A percentile compares a stretch with the other conserved stretches of the same genome.
phyloP scores from a whole-genome alignment of 2,888 invertebrate genomes.

The Drosophila imparisetae region DNA sequence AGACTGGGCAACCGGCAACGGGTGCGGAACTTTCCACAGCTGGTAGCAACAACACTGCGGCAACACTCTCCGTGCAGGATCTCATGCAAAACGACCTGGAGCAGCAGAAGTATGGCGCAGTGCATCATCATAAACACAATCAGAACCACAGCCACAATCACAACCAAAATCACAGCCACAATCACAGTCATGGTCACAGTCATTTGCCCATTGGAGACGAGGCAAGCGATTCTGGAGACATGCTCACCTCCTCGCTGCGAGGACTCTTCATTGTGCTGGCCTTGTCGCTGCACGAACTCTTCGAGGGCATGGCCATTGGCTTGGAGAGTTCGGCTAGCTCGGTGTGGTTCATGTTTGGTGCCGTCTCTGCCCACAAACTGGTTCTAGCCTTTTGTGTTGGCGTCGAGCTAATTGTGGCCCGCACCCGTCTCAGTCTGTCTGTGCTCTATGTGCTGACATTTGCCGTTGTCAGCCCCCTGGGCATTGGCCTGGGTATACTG shows the following conservation, averaged over 20 bases:
- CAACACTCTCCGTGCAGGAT: constrained; percentile 71
- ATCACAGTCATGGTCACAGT: constrained; percentile 60
- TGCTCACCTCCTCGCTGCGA: constrained; percentile 85
- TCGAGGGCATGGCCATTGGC: constrained; percentile 94
- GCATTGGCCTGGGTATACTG: constrained; percentile 90
- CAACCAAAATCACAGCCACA: constrained; percentile 37
- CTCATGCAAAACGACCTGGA: constrained; percentile 73
- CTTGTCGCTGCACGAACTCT: constrained; percentile 93
- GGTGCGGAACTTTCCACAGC: constrained; percentile 14
- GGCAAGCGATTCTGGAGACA: constrained; percentile 79
- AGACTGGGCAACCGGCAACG: constrained; percentile 25
- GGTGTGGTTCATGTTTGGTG: constrained; percentile 93
- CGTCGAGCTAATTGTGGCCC: constrained; percentile 91
- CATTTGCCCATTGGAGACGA: constrained; percentile 76
- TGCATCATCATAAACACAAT: constrained; percentile 55
- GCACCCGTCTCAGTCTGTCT: constrained; percentile 87
- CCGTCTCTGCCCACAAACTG: constrained; percentile 93
- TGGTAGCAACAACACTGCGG: constrained; percentile 29
- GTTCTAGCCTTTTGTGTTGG: constrained; percentile 96
- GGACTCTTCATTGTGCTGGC: constrained; percentile 91
- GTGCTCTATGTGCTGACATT: constrained; percentile 90
- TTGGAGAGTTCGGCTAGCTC: constrained; percentile 88
- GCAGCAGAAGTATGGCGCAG: constrained; percentile 65
- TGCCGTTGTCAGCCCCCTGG: constrained; percentile 90
- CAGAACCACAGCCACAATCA: constrained; percentile 35